phyloP scores from a whole-genome alignment of 2,113 vertebrate species.

The Aleadryas rufinucha region DNA sequence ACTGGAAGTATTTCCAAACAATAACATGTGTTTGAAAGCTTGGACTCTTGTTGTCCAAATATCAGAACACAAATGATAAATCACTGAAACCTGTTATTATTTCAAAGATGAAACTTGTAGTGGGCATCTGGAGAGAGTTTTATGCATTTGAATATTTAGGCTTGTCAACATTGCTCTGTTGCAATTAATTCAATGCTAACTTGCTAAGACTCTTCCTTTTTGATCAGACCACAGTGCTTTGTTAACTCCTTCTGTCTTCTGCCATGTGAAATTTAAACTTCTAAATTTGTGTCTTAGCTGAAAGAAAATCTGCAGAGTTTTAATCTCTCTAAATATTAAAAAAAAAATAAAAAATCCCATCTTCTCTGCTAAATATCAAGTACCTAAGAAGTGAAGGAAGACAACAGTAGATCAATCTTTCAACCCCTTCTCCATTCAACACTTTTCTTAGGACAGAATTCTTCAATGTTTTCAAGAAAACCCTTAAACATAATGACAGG shows the following conservation, averaged over 20 bases:
- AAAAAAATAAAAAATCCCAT: not conserved
- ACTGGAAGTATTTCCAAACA: not conserved
- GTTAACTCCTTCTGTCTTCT: not conserved
- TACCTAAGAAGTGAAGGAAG: not conserved
- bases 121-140: not conserved
- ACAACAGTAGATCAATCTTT: not conserved
- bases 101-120: not conserved
- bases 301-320: not conserved
- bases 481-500: not conserved
- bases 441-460: not conserved
- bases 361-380: not conserved
- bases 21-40: not conserved
- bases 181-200: not conserved
- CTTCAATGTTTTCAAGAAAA: not conserved
- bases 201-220: not conserved
- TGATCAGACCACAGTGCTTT: not conserved
- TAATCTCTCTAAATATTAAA: not conserved
- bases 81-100: not conserved
- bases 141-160: not conserved
- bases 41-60: not conserved
- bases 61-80: not conserved
- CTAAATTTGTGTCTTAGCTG: not conserved
- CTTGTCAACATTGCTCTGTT: not conserved
- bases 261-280: not conserved
- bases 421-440: not conserved